Base-by-base conservation (phyloP, 1,140 invertebrate species). In the Sycophaga agraensis region DNA sequence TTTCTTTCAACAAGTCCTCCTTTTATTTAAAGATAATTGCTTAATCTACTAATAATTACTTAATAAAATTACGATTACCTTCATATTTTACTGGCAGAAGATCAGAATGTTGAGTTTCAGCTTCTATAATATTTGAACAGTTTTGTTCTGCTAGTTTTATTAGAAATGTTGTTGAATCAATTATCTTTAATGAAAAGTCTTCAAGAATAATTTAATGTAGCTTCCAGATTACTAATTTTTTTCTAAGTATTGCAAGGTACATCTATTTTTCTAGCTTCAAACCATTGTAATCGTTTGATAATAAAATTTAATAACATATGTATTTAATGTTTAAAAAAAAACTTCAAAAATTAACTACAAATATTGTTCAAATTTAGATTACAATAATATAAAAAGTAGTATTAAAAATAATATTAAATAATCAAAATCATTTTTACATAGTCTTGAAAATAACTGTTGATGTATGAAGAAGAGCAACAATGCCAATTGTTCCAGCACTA, bases 21-120 rank as follows among this genome's bases (percentile, higher is more conserved):
- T 87, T 70, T 46, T 94, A 73, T 73, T 94, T 91, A 73, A 86
- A 84, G 16, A 90, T 94, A 59, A 94, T 85, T 84, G 94, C 94
- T 21, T 92, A 81, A 12, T 92, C 93, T 67, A 92, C 91, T 93
- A n/a, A n/a, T n/a, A n/a, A 68, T 46, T 77, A 61, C 37, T 63
- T 59, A 69, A 54, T n/a, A 58, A 42, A 57, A 59, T 37, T 51
- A 59, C 48, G 61, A 66, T 54, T 73, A 87, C 88, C 89, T 86
- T 91, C 89, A 79, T 91, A 91, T 70, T 87, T 83, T 6, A 86
- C 86, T 56, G 85, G 78, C 50, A 90, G 71, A 22, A 91, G 76
- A 79, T 91, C 89, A n/a, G 88, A 90, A 67, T 90, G 85, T 64
- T 82, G 80, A 54, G 84, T 76, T 67, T 90, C 87, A 7, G 88